Evolutionary conservation across 1,140 invertebrate genomes (phyloP).

Genomic region (Steinernema feltiae): DNA sequence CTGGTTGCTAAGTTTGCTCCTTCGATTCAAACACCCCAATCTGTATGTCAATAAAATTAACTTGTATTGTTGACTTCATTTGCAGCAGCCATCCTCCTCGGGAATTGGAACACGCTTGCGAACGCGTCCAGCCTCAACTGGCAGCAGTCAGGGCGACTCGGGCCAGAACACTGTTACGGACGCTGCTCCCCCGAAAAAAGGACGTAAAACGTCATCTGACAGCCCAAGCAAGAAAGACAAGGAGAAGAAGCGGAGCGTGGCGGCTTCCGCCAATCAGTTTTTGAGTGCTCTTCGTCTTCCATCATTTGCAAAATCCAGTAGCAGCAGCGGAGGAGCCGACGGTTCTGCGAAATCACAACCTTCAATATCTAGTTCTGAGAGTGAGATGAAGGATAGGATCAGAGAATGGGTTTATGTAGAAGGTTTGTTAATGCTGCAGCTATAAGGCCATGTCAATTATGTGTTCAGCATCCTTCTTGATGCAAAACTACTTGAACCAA

Average conservation of each 20-base stretch:
- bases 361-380: slow-evolving; percentile 13
- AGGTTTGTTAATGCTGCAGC: not conserved
- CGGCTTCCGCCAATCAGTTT: slow-evolving; percentile 26
- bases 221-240: slow-evolving; percentile 28
- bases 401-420: slow-evolving; percentile 10
- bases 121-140: not conserved
- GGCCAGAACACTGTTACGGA: not conserved
- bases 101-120: not conserved
- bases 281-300: slow-evolving; percentile 25
- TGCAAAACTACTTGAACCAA: slow-evolving; percentile 6
- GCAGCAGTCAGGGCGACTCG: not conserved
- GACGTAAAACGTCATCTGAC: not conserved
- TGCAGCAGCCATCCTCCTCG: not conserved
- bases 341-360: not conserved
- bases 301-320: not conserved
- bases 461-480: not conserved
- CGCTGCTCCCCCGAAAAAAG: not conserved
- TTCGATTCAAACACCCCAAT: not conserved
- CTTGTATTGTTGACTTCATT: no score
- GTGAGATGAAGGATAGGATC: not conserved
- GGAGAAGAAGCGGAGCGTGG: slow-evolving; percentile 12
- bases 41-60: no score
- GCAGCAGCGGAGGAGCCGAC: slow-evolving; percentile 15
- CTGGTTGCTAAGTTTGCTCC: slow-evolving; percentile 21
- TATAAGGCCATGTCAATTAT: not conserved